Evolutionary conservation across 2,888 invertebrate species (phyloP), one percentile per base, ranked within the genome.

Genomic region (Bimastos eiseni): DNA sequence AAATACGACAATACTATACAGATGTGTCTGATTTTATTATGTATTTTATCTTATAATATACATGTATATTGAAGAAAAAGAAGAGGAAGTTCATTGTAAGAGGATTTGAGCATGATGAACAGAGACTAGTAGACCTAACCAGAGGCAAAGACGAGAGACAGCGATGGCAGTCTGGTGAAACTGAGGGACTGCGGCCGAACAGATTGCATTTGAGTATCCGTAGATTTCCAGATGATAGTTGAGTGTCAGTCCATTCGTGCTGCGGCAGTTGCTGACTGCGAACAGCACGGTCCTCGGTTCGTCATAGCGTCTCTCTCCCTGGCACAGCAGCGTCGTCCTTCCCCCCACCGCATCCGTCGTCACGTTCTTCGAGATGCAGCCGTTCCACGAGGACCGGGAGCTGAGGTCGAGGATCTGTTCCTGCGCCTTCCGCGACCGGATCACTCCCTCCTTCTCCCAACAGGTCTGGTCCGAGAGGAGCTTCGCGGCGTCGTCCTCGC

Each of bases 211-310:
- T 13, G 38, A 44, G 89, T 91, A 92, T 41, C 92, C 92, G 34
- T 90, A 91, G 89, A 92, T 91, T 55, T 92, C 91, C 11, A 93
- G 83, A 34, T 91, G 90, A 70, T 93, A 93, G 36, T 91, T 90
- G n/a, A 93, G 86, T 36, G 84, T 83, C 34, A 93, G 90, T 24
- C 93, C 93, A 1, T 44, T 83, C 21, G 34, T 90, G 44, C 91
- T 90, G 33, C 91, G 88, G 70, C 93, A 93, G 91, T 92, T 92
- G 89, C 92, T 91, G 19, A 92, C 92, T 19, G 92, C 93, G 17
- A 93, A 89, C 55, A 49, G 90, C 15, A 92, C 36, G 37, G 86
- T 91, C 44, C 90, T 88, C 38, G 91, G 89, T 34, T 90, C 90
- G 44, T 92, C 88, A 49, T 89, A 92, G 55, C 91, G 89, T 88